Conservation (phyloP, 2,888 invertebrate species). For the Andrena dorsata region DNA sequence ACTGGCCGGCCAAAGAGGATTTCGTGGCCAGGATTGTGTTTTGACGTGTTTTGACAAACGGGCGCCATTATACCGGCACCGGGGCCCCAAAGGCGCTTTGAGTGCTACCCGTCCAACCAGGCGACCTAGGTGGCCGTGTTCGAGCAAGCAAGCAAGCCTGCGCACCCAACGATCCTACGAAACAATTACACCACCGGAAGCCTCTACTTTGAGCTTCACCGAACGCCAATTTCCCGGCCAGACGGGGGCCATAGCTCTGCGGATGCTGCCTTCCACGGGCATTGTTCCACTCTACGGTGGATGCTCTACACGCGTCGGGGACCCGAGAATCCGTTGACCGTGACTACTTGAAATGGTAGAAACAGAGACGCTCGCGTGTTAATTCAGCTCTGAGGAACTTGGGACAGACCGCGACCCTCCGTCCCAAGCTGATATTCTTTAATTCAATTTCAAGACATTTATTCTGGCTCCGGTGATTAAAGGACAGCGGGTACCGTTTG, state of each 20-base stretch:
- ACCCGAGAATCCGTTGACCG: conserved; percentile 2
- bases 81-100: conserved; percentile 72
- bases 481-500: not conserved
- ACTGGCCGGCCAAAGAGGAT: conserved; percentile 74
- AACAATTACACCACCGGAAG: conserved; percentile 74
- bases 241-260: not conserved
- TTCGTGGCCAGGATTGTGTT: conserved; percentile 81
- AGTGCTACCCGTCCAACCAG: conserved; percentile 70
- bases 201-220: conserved; percentile 54
- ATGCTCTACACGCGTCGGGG: not conserved
- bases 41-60: conserved; percentile 85
- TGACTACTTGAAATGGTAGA: not conserved
- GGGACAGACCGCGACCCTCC: no score
- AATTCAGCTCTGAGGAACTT: not conserved
- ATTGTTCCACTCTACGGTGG: not conserved
- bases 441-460: not conserved
- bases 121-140: conserved; percentile 81
- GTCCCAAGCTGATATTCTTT: not conserved
- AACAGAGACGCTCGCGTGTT: not conserved
- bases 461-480: not conserved
- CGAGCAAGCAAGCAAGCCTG: conserved; percentile 48
- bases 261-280: not conserved
- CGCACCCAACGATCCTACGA: conserved; percentile 64
- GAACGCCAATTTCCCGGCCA: conserved; percentile 45
- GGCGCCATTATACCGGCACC: conserved; percentile 81